A percentile compares a stretch with the other conserved stretches of the same genome.
These are phyloP conservation scores for Argyrosomus japonicus DNA, from an alignment of 2,113 vertebrate genomes.

Conservation along the genomic window DNA sequence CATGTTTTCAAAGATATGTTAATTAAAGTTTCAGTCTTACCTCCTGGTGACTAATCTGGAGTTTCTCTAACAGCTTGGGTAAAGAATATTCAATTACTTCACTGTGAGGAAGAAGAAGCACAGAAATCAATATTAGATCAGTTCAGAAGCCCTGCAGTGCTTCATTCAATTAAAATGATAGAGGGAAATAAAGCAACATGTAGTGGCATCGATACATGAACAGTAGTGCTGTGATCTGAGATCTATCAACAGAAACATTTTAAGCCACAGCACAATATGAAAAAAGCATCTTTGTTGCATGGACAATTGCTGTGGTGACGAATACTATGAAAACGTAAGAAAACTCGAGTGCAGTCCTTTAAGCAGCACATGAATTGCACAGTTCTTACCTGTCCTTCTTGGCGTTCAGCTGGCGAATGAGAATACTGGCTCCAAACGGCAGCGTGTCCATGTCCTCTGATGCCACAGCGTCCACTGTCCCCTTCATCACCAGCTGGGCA, in stretches of 20 bases:
- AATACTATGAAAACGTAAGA: neutral
- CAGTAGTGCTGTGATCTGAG: neutral
- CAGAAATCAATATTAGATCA: neutral
- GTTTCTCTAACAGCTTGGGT: slow-evolving; percentile 77
- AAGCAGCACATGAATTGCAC: neutral
- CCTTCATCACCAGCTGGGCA: slow-evolving; percentile 79
- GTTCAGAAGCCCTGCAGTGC: neutral
- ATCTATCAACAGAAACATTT: neutral
- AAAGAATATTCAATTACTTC: slow-evolving; percentile 84
- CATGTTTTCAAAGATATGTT: neutral
- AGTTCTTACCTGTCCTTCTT: slow-evolving; percentile 76
- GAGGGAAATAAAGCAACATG: neutral
- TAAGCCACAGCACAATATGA: neutral
- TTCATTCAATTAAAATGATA: neutral
- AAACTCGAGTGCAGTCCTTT: neutral
- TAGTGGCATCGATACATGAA: neutral
- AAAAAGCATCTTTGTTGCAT: neutral
- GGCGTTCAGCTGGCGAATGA: slow-evolving; percentile 84
- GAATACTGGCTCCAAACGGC: slow-evolving; percentile 82
- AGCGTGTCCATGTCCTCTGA: slow-evolving; percentile 90
- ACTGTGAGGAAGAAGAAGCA: slow-evolving; percentile 63
- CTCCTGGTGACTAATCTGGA: slow-evolving; percentile 82
- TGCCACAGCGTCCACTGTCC: slow-evolving; percentile 81
- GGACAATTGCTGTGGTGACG: too few relatives aligned
- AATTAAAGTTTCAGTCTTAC: slow-evolving; percentile 64